These are phyloP conservation scores for Ectemnius cavifrons DNA, from an alignment of 2,888 invertebrate species.

Conservation along the genomic window DNA sequence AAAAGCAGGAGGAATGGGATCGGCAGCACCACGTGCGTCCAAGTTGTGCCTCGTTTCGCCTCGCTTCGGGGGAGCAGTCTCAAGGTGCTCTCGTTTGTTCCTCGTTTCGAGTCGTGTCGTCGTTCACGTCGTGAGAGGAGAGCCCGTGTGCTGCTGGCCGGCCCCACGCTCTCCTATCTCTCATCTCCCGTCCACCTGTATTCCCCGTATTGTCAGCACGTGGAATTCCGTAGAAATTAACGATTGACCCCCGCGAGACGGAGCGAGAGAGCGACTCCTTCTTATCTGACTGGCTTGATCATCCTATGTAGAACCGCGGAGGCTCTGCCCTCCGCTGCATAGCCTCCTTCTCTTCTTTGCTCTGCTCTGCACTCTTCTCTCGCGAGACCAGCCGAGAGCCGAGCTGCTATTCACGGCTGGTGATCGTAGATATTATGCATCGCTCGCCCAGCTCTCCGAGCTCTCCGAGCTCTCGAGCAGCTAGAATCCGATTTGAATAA, in stretches of 20 bases:
- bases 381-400: neutral
- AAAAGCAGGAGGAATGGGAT: slow-evolving; percentile 18
- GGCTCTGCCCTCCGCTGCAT: slow-evolving; percentile 14
- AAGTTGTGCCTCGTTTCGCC: slow-evolving; percentile 49
- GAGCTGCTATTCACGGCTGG: slow-evolving; percentile 51
- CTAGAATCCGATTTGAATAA: slow-evolving; percentile 57
- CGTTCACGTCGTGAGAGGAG: slow-evolving; percentile 64
- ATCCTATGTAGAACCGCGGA: slow-evolving; percentile 48
- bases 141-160: slow-evolving; percentile 59
- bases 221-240: slow-evolving; percentile 73
- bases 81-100: slow-evolving; percentile 76
- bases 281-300: slow-evolving; percentile 60
- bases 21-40: slow-evolving; percentile 49
- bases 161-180: slow-evolving; percentile 62
- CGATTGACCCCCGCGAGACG: slow-evolving; percentile 66
- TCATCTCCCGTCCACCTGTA: slow-evolving; percentile 75
- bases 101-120: slow-evolving; percentile 73
- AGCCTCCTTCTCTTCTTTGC: slow-evolving; percentile 4
- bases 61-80: slow-evolving; percentile 61
- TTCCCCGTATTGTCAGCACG: slow-evolving; percentile 75
- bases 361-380: neutral
- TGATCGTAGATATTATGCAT: slow-evolving; percentile 56
- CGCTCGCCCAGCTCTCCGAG: slow-evolving; percentile 5
- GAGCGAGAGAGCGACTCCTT: slow-evolving; percentile 17
- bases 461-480: slow-evolving; percentile 38